Percentiles rank a stretch among this genome's conserved stretches.
These are phyloP conservation scores for Acanthornis magna DNA, from an alignment of 2,797 vertebrate species.

Conservation along the genomic window DNA sequence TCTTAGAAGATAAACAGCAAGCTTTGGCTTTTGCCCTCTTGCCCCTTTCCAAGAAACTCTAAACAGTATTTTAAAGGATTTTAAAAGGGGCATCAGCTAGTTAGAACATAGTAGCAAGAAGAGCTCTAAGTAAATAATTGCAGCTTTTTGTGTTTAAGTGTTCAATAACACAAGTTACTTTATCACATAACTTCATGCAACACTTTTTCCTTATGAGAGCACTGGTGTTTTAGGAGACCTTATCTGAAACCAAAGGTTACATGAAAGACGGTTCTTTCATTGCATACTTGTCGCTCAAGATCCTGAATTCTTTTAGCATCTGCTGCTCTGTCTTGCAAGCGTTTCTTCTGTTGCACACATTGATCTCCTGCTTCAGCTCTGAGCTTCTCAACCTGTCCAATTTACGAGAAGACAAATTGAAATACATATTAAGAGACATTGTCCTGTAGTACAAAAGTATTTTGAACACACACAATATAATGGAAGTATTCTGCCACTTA, in stretches of 20 bases:
- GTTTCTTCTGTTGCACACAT: constrained; percentile 78
- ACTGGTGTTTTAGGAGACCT: not conserved
- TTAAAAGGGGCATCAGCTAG: not conserved
- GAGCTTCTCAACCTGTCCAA: constrained; percentile 83
- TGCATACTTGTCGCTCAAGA: constrained; percentile 85
- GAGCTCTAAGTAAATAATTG: not conserved
- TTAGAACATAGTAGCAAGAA: not conserved
- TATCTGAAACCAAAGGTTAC: not conserved
- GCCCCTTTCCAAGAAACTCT: not conserved
- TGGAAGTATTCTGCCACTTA: not conserved
- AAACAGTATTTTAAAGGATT: not conserved
- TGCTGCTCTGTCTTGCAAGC: constrained; percentile 76
- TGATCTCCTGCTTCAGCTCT: constrained; percentile 79
- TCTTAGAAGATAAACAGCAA: not conserved
- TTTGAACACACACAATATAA: not conserved
- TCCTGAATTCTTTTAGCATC: constrained; percentile 88
- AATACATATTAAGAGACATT: not conserved
- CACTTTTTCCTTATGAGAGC: not conserved
- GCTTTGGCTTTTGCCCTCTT: not conserved
- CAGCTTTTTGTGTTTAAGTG: not conserved
- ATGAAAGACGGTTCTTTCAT: not conserved
- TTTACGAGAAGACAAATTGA: not conserved
- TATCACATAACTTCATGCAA: not conserved
- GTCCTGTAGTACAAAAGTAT: not conserved
- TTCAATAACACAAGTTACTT: not conserved